Evolutionary conservation across 1,140 invertebrate species (phyloP), one percentile per base, ranked within the genome.

Genomic region (Notospermus geniculatus): DNA sequence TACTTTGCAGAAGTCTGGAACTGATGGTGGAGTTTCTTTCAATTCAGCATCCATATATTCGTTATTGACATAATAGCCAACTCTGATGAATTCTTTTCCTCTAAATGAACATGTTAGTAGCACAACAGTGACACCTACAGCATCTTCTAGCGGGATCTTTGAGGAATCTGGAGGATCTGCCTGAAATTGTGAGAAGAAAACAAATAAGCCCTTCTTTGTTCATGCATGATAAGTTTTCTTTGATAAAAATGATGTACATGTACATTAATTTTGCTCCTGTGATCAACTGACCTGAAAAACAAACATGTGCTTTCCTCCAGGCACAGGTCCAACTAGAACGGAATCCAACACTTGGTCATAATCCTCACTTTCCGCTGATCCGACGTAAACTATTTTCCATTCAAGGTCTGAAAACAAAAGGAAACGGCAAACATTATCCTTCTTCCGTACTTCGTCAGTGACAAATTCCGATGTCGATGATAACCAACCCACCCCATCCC

Each of bases 311-410:
- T 91, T 88, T 27, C 97, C 97, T 78, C 97, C 95, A 0, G 95
- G 95, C 60, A 99, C 93, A 0, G 96, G 97, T 0, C 96, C 97
- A 19, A 99, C 96, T 77, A 96, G 94, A 60, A 95, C 91, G 1
- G 94, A 96, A 76, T 99, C 97, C 17, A 87, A 69, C 1, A 80
- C 73, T 65, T 85, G 95, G 87, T 99, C 97, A 76, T 96, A 91
- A 65, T 96, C 93, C 75, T 97, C 93, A 29, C 91, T 95, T 81
- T 98, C 95, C 0, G 96, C 95, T 32, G 94, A 96, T 1, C 96
- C 95, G 29, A 99, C 97, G 82, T 99, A 99, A 66, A 98, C 97
- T 86, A 99, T 96, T 82, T 97, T 97, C 95, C 96, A 99, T 86
- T 99, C 97, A 28, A 99, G 83, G 87, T 98, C 95, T 89, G 84